phyloP scores from a whole-genome alignment of 2,113 vertebrate species.

The Callaeas wilsoni region DNA sequence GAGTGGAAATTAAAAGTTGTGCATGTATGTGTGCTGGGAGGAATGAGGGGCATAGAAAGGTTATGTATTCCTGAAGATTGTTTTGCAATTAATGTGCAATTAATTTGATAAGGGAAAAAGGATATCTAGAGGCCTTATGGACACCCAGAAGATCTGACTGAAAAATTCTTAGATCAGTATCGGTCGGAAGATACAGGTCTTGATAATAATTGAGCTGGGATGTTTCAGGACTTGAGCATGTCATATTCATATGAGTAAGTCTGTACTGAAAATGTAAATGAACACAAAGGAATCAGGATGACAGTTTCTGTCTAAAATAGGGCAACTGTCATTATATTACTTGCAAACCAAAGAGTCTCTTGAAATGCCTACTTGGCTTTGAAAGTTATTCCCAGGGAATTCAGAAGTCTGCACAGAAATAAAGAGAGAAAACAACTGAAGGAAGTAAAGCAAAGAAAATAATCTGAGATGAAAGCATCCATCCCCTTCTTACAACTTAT shows the following conservation, averaged over 20 bases:
- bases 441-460: background rate
- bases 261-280: background rate
- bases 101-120: background rate
- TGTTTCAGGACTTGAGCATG: background rate
- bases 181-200: background rate
- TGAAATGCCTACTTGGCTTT: background rate
- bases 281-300: background rate
- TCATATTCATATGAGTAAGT: background rate
- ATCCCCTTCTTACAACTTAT: background rate
- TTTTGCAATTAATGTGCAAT: background rate
- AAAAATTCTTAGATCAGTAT: background rate
- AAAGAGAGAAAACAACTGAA: background rate
- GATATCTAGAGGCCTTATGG: background rate
- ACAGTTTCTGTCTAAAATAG: background rate
- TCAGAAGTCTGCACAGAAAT: background rate
- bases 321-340: background rate
- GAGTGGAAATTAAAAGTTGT: background rate
- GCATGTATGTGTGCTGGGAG: too few species aligned
- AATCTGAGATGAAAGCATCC: background rate
- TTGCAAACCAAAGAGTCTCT: background rate
- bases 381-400: background rate
- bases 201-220: background rate
- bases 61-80: background rate
- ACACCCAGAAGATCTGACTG: background rate
- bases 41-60: background rate